These are phyloP conservation scores for Epinephelus cyanopodus DNA, from an alignment of 2,113 vertebrate genomes.

Conservation along the genomic window DNA sequence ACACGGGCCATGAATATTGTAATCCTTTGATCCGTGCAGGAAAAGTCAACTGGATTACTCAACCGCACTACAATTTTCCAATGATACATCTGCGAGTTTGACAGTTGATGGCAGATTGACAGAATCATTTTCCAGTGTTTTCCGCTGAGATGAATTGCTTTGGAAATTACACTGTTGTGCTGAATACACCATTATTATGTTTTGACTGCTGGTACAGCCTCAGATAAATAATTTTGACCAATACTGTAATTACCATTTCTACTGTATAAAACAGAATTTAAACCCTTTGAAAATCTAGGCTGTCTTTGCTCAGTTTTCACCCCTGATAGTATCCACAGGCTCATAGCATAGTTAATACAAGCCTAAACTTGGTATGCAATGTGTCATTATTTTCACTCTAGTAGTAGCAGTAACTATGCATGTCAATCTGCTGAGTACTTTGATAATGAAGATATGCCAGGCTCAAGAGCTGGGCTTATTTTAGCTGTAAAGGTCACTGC, in stretches of 20 bases:
- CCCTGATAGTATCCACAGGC: background rate
- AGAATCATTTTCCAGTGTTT: conserved; percentile 21
- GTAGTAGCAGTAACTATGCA: background rate
- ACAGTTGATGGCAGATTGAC: conserved; percentile 41
- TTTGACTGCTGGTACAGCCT: background rate
- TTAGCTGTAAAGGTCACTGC: conserved; percentile 28
- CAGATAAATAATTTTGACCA: background rate
- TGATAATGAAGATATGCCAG: conserved; percentile 21
- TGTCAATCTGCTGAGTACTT: conserved; percentile 11
- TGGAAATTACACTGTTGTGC: conserved; percentile 1
- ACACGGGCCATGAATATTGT: conserved; percentile 10
- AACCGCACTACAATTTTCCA: conserved; percentile 19
- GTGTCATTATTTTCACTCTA: background rate
- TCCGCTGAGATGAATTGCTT: conserved; percentile 15
- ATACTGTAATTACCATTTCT: background rate
- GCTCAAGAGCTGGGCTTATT: background rate
- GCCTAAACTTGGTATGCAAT: background rate
- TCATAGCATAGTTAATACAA: background rate
- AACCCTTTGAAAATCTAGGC: background rate
- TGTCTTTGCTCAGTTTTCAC: background rate
- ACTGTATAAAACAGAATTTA: background rate
- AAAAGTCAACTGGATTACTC: conserved; percentile 18
- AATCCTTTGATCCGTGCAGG: conserved; percentile 34
- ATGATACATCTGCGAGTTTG: conserved; percentile 33
- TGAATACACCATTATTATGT: background rate